Base-by-base conservation (phyloP, 1,140 invertebrate species). In the Anastrepha ludens region DNA sequence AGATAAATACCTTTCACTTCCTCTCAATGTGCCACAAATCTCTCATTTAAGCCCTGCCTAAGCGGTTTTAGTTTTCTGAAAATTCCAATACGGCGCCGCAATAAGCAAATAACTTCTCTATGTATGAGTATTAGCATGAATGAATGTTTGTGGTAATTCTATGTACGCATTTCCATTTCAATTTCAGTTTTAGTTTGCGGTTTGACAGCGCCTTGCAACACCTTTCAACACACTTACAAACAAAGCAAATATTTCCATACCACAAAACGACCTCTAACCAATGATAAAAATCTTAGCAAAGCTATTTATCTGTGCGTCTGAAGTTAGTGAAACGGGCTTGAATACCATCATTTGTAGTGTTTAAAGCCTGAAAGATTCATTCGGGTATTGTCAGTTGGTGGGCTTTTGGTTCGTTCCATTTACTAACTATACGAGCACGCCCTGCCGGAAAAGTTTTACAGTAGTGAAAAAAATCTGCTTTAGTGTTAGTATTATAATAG, bases 51-150 rank as follows among this genome's bases (percentile, higher is more conserved):
- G 74, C 47, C 74, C 74, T 55, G 47, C 29, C 74, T 55, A 81
- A 81, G 47, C 74, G 74, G 20, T 81, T 81, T 81, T 81, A 81
- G 74, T 81, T 81, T 81, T 20, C 44, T 41, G 15, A 74, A 47
- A 74, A 74, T 47, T 74, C 47, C 47, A 7, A 41, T 11, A 6
- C 20, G 50, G 11, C n/a, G 2, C 47, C 20, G 74, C 17, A 47
- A 50, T 58, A 47, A 9, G 8, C 17, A 81, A 50, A 74, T 58
- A 55, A 81, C 74, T 81, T n/a, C 41, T 81, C 5, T 81, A 55
- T 55, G 67, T 47, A 74, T 3, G 29, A 29, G 29, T 29, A 29
- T 29, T 29, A 29, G 29, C 29, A 29, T 29, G 5, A 41, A 74
- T 74, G 44, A 15, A 47, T 47, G 13, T 74, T 47, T 44, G 67